These are phyloP conservation scores for Lasioglossum morio DNA, from an alignment of 2,888 invertebrate species.

Conservation along the genomic window DNA sequence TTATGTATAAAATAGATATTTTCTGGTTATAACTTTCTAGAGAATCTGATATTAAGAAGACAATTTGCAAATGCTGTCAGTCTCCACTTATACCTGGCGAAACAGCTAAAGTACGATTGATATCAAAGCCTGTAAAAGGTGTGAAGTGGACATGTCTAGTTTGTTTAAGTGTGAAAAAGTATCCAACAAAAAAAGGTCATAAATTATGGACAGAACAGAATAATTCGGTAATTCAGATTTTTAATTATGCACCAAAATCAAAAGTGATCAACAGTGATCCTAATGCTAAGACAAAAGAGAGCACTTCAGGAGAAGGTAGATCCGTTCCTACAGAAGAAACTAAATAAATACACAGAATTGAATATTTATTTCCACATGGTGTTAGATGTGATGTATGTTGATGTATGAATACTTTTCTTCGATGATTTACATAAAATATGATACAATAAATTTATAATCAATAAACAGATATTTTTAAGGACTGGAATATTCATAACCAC, in stretches of 20 bases:
- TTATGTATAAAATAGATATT: neutral
- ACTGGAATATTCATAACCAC: constrained; percentile 80
- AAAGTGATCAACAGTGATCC: neutral
- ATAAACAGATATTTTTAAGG: constrained; percentile 81
- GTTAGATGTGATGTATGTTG: constrained; percentile 48
- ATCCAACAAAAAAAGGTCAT: constrained; percentile 82
- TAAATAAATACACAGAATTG: constrained; percentile 46
- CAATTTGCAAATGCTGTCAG: constrained; percentile 87
- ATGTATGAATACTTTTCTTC: constrained; percentile 79
- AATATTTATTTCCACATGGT: constrained; percentile 56
- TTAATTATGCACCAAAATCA: constrained; percentile 81
- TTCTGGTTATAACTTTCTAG: constrained; percentile 76
- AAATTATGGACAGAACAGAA: constrained; percentile 86
- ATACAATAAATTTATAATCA: constrained; percentile 83
- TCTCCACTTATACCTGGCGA: constrained; percentile 86
- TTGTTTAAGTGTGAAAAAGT: constrained; percentile 83
- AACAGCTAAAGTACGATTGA: constrained; percentile 86
- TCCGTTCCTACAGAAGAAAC: neutral
- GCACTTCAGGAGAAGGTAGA: neutral
- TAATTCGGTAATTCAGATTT: constrained; percentile 85
- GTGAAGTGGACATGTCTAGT: constrained; percentile 85
- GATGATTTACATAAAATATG: constrained; percentile 84
- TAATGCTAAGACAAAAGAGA: neutral
- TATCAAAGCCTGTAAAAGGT: constrained; percentile 84
- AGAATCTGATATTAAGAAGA: constrained; percentile 87